Conservation (phyloP, 2,797 vertebrate species). For the Adelosebastes latens region DNA sequence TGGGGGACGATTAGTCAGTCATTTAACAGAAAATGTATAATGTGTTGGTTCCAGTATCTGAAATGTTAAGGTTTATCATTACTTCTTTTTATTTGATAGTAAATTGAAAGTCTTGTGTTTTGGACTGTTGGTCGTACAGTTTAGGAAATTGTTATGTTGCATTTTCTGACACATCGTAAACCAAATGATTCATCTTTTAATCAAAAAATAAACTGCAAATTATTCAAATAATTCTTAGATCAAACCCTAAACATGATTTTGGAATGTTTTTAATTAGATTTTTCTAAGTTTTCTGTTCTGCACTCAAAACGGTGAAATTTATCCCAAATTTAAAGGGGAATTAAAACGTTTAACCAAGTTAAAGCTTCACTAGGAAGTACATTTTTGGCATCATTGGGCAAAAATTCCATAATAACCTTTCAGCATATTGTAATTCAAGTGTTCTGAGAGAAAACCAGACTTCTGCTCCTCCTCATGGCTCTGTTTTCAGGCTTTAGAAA, state of each 20-base stretch:
- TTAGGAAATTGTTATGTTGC: neutral
- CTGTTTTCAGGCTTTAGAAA: too few relatives aligned
- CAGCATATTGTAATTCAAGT: too few relatives aligned
- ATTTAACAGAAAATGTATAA: rapidly evolving
- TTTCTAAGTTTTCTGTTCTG: neutral
- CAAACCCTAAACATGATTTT: neutral
- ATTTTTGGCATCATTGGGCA: too few relatives aligned
- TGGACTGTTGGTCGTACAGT: neutral
- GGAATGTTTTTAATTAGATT: neutral
- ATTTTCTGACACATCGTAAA: neutral
- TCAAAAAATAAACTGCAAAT: neutral
- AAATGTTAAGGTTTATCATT: too few relatives aligned
- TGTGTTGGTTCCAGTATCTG: too few relatives aligned
- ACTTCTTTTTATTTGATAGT: too few relatives aligned
- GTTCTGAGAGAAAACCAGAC: too few relatives aligned
- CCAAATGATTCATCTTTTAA: neutral
- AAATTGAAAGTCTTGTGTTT: neutral
- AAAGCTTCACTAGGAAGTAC: rapidly evolving
- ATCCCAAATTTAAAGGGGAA: neutral
- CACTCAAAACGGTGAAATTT: too few relatives aligned
- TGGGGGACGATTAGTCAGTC: neutral
- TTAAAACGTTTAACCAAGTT: neutral
- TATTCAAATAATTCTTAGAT: rapidly evolving
- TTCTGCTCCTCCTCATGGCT: too few relatives aligned
- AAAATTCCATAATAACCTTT: too few relatives aligned